Conservation (phyloP, 2,888 invertebrate genomes). For the Notocelia uddmanniana region DNA sequence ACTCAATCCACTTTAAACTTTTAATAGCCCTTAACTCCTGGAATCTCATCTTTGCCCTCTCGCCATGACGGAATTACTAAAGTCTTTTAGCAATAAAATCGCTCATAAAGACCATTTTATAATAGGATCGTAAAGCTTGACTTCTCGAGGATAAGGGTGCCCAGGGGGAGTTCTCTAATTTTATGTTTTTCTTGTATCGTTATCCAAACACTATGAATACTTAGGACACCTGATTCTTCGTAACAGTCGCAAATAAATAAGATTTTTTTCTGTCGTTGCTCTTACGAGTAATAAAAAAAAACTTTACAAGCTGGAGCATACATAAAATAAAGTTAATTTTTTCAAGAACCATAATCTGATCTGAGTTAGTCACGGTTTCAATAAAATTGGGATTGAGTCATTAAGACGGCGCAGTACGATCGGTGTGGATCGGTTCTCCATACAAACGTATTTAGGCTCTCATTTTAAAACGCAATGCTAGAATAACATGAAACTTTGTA, state of each 20-base stretch:
- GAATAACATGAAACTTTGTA: too few species aligned
- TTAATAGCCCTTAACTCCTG: constrained; percentile 74
- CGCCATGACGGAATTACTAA: constrained; percentile 83
- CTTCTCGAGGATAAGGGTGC: constrained; percentile 65
- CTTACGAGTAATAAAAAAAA: too few species aligned
- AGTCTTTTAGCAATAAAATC: constrained; percentile 84
- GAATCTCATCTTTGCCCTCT: constrained; percentile 78
- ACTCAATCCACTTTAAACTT: constrained; percentile 68
- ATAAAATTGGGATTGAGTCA: too few species aligned
- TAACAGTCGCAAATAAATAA: neutral
- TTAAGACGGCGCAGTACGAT: too few species aligned
- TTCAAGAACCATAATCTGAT: too few species aligned
- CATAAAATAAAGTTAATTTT: too few species aligned
- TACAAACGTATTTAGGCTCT: too few species aligned
- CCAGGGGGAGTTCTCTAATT: constrained; percentile 74
- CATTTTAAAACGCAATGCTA: too few species aligned
- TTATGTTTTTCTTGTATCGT: constrained; percentile 74
- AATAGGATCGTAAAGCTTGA: constrained; percentile 81
- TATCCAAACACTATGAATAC: constrained; percentile 66
- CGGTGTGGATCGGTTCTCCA: too few species aligned
- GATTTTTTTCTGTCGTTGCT: too few species aligned
- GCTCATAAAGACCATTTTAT: constrained; percentile 84
- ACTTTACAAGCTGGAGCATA: too few species aligned
- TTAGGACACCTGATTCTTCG: constrained; percentile 62
- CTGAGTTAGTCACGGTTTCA: too few species aligned